These are phyloP conservation scores for Helicoverpa assulta DNA, from an alignment of 2,888 invertebrate genomes.

Conservation along the genomic window DNA sequence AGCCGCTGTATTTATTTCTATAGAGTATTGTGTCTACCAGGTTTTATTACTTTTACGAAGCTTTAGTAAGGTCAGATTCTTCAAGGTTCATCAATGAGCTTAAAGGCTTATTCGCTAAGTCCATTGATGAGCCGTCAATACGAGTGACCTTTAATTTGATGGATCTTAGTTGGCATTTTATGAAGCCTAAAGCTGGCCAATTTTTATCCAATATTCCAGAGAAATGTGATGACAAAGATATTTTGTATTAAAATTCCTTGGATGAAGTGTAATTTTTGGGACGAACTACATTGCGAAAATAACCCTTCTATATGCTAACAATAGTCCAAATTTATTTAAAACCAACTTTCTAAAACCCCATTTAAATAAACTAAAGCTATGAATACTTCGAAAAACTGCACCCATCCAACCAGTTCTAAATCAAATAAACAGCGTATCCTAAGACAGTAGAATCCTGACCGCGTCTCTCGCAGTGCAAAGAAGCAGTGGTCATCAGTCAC, in stretches of 20 bases:
- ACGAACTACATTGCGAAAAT: no score
- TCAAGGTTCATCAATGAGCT: conserved; percentile 1
- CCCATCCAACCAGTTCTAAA: conserved; percentile 17
- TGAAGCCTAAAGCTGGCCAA: not conserved
- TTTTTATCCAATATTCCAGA: not conserved
- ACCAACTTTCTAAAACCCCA: no score
- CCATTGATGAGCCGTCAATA: conserved; percentile 30
- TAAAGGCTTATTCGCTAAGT: conserved; percentile 13
- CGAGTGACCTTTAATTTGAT: not conserved
- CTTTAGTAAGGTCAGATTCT: conserved; percentile 15
- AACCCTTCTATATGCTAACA: no score
- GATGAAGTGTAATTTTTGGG: no score
- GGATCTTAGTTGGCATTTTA: conserved; percentile 11
- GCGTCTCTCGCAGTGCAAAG: conserved; percentile 31
- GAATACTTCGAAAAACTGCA: no score
- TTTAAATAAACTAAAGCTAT: no score
- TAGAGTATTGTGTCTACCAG: conserved; percentile 9
- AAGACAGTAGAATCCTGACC: conserved; percentile 35
- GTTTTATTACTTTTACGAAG: conserved; percentile 31
- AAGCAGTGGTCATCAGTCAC: conserved; percentile 65
- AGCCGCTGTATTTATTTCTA: conserved; percentile 27
- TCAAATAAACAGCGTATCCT: conserved; percentile 15
- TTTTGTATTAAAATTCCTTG: not conserved
- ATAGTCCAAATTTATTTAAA: no score
- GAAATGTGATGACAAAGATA: not conserved